Evolutionary conservation across 2,888 invertebrate species (phyloP).

Genomic region (Pristionchus entomophagus): DNA sequence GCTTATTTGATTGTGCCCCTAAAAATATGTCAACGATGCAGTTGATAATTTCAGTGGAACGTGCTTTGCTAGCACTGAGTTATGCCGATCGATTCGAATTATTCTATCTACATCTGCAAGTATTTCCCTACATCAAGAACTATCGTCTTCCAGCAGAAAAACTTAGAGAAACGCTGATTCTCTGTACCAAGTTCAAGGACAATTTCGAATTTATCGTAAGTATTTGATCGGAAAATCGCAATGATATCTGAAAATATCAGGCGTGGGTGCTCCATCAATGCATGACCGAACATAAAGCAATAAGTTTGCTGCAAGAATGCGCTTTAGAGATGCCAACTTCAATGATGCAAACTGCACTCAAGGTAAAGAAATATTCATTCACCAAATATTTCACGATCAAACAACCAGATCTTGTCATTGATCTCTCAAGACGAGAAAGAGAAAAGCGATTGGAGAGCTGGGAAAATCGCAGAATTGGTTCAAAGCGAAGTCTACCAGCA

Average conservation of each 20-base stretch:
- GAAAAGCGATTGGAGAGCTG: too few species aligned
- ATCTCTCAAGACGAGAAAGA: too few species aligned
- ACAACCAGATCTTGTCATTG: too few species aligned
- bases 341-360: too few species aligned
- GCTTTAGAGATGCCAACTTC: too few species aligned
- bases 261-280: neutral
- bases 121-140: neutral
- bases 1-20: neutral
- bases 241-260: neutral
- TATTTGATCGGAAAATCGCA: neutral
- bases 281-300: neutral
- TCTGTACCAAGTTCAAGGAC: neutral
- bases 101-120: neutral
- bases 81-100: constrained; percentile 11
- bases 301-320: too few species aligned
- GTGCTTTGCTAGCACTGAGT: neutral
- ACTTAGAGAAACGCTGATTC: neutral
- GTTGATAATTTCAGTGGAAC: neutral
- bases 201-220: neutral
- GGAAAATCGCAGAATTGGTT: too few species aligned
- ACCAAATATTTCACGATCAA: too few species aligned
- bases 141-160: neutral
- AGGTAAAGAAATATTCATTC: too few species aligned
- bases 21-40: neutral
- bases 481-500: too few species aligned